Percentiles rank a stretch among this genome's conserved stretches.
phyloP scores from a whole-genome alignment of 2,797 vertebrate genomes.

The Choloepus didactylus region DNA sequence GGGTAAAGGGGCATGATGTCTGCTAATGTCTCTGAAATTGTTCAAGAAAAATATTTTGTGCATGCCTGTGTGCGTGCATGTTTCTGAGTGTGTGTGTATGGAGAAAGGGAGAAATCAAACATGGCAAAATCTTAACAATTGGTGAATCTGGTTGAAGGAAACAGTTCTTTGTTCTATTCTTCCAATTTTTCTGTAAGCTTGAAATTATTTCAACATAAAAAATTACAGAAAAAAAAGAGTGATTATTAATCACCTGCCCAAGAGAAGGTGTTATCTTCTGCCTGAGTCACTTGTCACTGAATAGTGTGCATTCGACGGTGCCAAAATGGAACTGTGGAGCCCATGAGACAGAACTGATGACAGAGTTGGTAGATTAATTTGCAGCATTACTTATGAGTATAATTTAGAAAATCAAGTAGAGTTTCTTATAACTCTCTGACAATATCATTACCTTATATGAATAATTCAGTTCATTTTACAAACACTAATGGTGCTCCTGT shows the following conservation, averaged over 20 bases:
- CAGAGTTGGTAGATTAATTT: background rate
- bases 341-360: background rate
- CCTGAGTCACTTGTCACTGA: background rate
- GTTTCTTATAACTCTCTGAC: background rate
- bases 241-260: background rate
- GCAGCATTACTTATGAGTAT: background rate
- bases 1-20: background rate
- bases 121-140: background rate
- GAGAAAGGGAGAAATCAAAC: background rate
- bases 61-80: background rate
- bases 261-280: background rate
- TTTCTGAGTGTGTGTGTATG: background rate
- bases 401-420: background rate
- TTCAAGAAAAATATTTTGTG: background rate
- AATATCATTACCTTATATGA: background rate
- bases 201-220: slow-evolving; percentile 45
- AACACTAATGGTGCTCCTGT: background rate
- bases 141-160: background rate
- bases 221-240: background rate
- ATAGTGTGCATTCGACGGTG: background rate
- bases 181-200: background rate
- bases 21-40: background rate
- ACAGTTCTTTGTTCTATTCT: background rate
- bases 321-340: background rate
- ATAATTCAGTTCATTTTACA: slow-evolving; percentile 36